Evolutionary conservation across 2,113 vertebrate species (phyloP).

Genomic region (Rostratula benghalensis): DNA sequence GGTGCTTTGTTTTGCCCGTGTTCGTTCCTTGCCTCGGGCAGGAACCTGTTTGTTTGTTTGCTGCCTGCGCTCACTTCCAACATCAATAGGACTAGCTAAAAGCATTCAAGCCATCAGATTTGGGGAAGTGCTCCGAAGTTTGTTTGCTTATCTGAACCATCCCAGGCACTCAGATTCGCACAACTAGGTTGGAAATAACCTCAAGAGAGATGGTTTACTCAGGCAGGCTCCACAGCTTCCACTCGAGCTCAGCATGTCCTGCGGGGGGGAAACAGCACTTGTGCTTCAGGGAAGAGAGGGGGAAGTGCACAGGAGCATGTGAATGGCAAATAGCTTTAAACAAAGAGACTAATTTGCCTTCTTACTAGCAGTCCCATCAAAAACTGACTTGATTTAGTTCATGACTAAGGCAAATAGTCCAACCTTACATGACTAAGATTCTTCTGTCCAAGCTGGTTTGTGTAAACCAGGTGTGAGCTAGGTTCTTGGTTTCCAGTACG

Average conservation of each 20-base stretch:
- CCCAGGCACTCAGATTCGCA: background rate
- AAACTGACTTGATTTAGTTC: background rate
- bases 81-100: constrained; percentile 41
- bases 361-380: background rate
- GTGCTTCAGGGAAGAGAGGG: background rate
- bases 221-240: background rate
- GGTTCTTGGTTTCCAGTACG: background rate
- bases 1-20: constrained; percentile 51
- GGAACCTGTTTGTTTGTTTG: constrained; percentile 64
- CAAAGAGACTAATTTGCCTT: background rate
- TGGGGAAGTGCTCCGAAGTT: constrained; percentile 31
- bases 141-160: constrained; percentile 46
- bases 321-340: constrained; percentile 18
- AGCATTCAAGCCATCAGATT: constrained; percentile 32
- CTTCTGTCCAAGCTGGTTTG: background rate
- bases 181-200: background rate
- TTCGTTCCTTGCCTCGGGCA: constrained; percentile 35
- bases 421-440: background rate
- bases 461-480: background rate
- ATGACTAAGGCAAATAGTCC: background rate
- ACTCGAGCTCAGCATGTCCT: background rate
- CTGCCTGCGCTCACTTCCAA: constrained; percentile 18
- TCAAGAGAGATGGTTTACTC: background rate
- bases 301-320: background rate
- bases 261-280: background rate